A percentile compares a stretch with the other conserved stretches of the same genome.
Evolutionary conservation across 2,888 invertebrate species (phyloP).

Genomic region (Mythimna impura): DNA sequence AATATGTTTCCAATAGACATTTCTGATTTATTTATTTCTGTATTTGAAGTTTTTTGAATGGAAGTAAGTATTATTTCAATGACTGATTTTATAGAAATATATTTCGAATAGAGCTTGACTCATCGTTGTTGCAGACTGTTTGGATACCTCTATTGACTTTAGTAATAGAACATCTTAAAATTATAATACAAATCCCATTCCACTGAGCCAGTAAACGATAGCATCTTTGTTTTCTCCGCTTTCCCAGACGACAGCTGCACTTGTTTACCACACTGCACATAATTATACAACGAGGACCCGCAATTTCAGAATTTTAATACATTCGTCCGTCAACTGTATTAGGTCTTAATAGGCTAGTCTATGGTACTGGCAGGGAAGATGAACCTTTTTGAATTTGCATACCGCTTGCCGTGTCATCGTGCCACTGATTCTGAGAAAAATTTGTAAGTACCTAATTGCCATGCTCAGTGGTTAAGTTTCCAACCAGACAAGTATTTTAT

Average conservation of each 20-base stretch:
- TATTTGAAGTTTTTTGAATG: too few relatives aligned
- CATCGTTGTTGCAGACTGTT: background rate
- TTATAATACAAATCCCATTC: slow-evolving; percentile 62
- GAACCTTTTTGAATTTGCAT: slow-evolving; percentile 1
- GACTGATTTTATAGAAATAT: too few relatives aligned
- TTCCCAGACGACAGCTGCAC: slow-evolving; percentile 56
- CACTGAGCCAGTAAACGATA: slow-evolving; percentile 49
- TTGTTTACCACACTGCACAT: slow-evolving; percentile 33
- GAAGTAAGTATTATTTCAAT: too few relatives aligned
- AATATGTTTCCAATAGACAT: too few relatives aligned
- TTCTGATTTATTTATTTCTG: too few relatives aligned
- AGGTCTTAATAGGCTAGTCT: slow-evolving; percentile 18
- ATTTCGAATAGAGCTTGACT: too few relatives aligned
- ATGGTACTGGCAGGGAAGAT: slow-evolving; percentile 27
- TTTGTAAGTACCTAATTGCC: too few relatives aligned
- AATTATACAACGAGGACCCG: slow-evolving; percentile 44
- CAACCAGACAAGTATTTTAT: too few relatives aligned
- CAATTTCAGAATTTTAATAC: slow-evolving; percentile 56
- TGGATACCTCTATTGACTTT: background rate
- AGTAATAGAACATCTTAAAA: slow-evolving; percentile 55
- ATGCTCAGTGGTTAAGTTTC: too few relatives aligned
- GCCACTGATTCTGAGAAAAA: background rate
- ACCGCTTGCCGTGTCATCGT: background rate
- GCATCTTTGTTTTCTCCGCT: slow-evolving; percentile 66
- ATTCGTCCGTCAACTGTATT: slow-evolving; percentile 44